Base-by-base conservation (phyloP, 2,888 invertebrate genomes). In the Rhyacophila evoluta region DNA sequence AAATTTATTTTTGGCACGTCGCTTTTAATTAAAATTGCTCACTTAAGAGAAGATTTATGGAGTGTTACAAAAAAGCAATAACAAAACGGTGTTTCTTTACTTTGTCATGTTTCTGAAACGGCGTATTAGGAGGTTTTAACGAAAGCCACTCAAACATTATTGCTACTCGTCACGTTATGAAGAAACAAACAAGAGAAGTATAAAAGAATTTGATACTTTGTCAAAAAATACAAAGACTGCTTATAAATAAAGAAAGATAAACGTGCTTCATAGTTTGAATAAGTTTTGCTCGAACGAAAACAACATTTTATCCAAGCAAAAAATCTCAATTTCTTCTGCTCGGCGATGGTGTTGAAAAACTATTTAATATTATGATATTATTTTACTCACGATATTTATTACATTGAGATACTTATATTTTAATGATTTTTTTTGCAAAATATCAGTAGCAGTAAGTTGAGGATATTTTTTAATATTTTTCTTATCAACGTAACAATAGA, bases 141-240 rank as follows among this genome's bases (percentile, higher is more conserved):
- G 69, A 69, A 69, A 69, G 29, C 28, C 28, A 69, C 69, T 69
- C 33, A 69, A 33, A 33, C 69, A 15, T 29, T 69, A 69, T 69
- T 69, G 33, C 69, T 15, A 29, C 69, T 69, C 69, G 28, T 69
- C 69, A 33, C 69, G 33, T 28, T 69, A 33, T 69, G 33, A 33
- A 29, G 69, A 69, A 69, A 69, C 69, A 69, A 69, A 69, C 69
- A 69, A 69, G 69, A 69, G 19, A 27, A 27, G 19, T 69, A 28
- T 0, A 28, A 29, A n/a, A 69, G 28, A 33, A 69, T 69, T 69
- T 69, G 68, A 29, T 69, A 69, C 69, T 29, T 12, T 28, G 69
- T 69, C 12, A 69, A 28, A 33, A 33, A 29, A 69, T 33, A 69
- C 29, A n/a, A 69, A 55, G 19, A 55, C 55, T 55, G 10, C n/a